phyloP scores from a whole-genome alignment of 2,888 invertebrate genomes.

The Eupithecia abbreviata region DNA sequence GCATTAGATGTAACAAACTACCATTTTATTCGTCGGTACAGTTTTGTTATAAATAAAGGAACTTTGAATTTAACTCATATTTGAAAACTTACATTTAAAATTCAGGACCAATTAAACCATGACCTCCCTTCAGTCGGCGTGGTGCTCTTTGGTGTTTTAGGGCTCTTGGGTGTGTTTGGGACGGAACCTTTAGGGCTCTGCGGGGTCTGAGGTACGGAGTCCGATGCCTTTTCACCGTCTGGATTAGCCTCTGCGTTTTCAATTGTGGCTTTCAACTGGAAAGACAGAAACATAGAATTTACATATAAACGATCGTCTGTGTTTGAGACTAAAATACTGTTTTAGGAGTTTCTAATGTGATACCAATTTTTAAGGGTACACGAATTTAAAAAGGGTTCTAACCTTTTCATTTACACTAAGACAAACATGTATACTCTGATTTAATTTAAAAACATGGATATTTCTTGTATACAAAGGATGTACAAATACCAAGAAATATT shows the following conservation, averaged over 20 bases:
- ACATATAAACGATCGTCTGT: background rate
- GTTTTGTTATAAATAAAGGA: background rate
- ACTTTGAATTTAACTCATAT: background rate
- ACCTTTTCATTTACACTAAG: background rate
- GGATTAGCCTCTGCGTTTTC: slow-evolving; percentile 55
- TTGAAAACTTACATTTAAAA: background rate
- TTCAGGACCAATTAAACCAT: slow-evolving; percentile 84
- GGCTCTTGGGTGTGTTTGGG: slow-evolving; percentile 54
- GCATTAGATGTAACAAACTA: background rate
- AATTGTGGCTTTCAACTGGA: slow-evolving; percentile 70
- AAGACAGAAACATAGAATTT: slow-evolving; percentile 24
- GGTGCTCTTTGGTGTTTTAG: slow-evolving; percentile 57
- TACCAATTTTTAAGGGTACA: too few relatives aligned
- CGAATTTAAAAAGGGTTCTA: background rate
- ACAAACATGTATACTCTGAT: background rate
- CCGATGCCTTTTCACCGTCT: slow-evolving; percentile 55
- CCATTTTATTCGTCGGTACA: background rate
- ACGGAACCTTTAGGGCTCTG: slow-evolving; percentile 56
- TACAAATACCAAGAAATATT: too few relatives aligned
- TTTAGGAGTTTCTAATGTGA: background rate
- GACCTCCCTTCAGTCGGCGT: slow-evolving; percentile 76
- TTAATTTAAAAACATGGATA: too few relatives aligned
- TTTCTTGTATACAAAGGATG: too few relatives aligned
- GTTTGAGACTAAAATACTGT: background rate
- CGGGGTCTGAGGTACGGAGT: slow-evolving; percentile 64